A percentile compares a stretch with the other conserved stretches of the same genome.
phyloP scores from a whole-genome alignment of 2,113 vertebrate species.

The Lophochroa leadbeateri region DNA sequence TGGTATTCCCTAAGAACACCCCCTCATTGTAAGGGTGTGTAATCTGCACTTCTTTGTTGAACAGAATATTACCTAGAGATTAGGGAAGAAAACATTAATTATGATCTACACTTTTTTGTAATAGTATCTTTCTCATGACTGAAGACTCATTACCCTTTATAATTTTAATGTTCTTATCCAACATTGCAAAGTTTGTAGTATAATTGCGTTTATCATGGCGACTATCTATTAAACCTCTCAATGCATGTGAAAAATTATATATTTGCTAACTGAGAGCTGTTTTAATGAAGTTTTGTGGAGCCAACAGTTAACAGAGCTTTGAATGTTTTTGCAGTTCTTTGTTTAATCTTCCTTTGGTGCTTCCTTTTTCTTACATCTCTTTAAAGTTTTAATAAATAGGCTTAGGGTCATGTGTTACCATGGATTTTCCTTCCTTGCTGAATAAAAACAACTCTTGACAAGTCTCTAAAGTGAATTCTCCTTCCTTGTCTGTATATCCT shows the following conservation, averaged over 20 bases:
- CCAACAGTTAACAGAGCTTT: not conserved
- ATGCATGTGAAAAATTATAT: not conserved
- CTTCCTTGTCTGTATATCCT: not conserved
- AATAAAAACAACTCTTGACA: not conserved
- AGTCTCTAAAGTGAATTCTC: not conserved
- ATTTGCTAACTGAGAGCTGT: not conserved
- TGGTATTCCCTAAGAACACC: not conserved
- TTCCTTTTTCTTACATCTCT: not conserved
- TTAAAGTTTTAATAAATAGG: slow-evolving; percentile 1
- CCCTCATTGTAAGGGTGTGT: not conserved
- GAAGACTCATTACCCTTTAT: not conserved
- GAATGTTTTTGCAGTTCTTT: not conserved
- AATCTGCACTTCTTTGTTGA: not conserved
- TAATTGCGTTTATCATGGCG: not conserved
- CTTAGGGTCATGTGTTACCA: not conserved
- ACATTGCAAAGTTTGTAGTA: not conserved
- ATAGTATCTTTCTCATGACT: not conserved
- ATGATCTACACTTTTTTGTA: not conserved
- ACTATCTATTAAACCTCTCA: not conserved
- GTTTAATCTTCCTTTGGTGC: not conserved
- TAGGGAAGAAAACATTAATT: not conserved
- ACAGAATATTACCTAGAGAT: not conserved
- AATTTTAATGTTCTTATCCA: not conserved
- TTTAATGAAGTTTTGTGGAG: not conserved
- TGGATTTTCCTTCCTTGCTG: not conserved